Evolutionary conservation across 1,140 invertebrate genomes (phyloP), one percentile per base, ranked within the genome.

Genomic region (Drosophila mauritiana): DNA sequence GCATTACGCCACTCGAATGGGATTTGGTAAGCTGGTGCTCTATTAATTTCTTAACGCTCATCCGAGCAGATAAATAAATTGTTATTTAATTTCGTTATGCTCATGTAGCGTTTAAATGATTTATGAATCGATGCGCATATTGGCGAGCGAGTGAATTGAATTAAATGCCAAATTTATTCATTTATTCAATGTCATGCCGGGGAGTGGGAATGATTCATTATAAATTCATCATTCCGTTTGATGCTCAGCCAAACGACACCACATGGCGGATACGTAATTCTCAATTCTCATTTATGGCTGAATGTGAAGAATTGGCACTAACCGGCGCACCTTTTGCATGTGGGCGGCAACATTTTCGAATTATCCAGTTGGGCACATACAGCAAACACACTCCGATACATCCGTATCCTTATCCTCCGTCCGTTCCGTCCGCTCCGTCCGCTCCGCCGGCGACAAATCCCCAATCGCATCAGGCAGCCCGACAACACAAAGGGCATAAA

Each of bases 401-500:
- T 31, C 31, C 31, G 40, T 11, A 48, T 39, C n/a, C 17, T 20
- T 37, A 27, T 31, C 13, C 31, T 8, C n/a, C 39, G 13, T 34
- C 39, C 20, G 20, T 22, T 22, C 20, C 39, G 15, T 34, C 39
- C 48, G 4, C 17, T 22, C 20, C 39, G 15, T 34, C 39, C 48
- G 4, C 17, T 13, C 22, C 11, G 27, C 11, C 59, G 36, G 42
- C 62, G 55, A 52, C 68, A 82, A 82, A 88, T 82, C 79, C 74
- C 74, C 69, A 73, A 86, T 58, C 78, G 72, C 57, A 86, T 74
- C 70, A 53, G 49, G 63, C 49, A 59, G 46, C 56, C 77, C 73
- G 62, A 56, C 73, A 65, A 56, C 73, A 72, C 76, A 78, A 75
- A 73, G 80, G 62, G 64, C 65, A 80, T 69, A 59, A 59, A 86